Evolutionary conservation across 1,140 invertebrate genomes (phyloP), one percentile per base, ranked within the genome.

Genomic region (Ptiloglossa arizonensis): DNA sequence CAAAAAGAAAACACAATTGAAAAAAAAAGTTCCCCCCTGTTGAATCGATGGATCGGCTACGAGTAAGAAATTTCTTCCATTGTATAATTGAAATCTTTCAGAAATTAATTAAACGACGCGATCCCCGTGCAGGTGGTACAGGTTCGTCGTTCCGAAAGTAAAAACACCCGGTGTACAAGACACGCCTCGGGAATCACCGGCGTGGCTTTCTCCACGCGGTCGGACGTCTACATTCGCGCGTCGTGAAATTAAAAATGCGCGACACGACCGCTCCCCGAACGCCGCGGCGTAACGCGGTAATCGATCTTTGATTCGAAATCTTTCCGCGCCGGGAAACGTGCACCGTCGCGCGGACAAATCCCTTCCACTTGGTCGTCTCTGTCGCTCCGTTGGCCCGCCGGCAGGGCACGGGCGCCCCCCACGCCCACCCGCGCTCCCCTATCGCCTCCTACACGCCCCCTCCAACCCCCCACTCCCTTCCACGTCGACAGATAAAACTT

Each of bases 401-500:
- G 2, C 59, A 19, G 15, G 35, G 15, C 60, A 24, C n/a, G n/a
- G n/a, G 35, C 22, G n/a, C 38, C 72, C 22, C 29, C 29, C 44
- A 41, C 38, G 50, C 46, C 15, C 76, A 48, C 67, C 77, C 57
- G n/a, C n/a, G n/a, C n/a, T n/a, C n/a, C n/a, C n/a, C n/a, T n/a
- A n/a, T n/a, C n/a, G n/a, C n/a, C n/a, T n/a, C n/a, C n/a, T n/a
- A n/a, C n/a, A n/a, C n/a, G n/a, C n/a, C n/a, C n/a, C n/a, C n/a
- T n/a, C n/a, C n/a, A n/a, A n/a, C 38, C 72, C 22, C 29, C 29
- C 44, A 41, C 38, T 44, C 46, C 15, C 76, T 41, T 62, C 77
- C 57, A n/a, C 48, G 19, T 57, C 66, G 76, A 80, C 81, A 87
- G 88, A 90, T 90, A 89, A 89, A 90, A 88, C 88, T 88, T 86